A percentile compares a stretch with the other conserved stretches of the same genome.
phyloP scores from a whole-genome alignment of 1,140 invertebrate species.

The Pseudomyrmex pallidus region DNA sequence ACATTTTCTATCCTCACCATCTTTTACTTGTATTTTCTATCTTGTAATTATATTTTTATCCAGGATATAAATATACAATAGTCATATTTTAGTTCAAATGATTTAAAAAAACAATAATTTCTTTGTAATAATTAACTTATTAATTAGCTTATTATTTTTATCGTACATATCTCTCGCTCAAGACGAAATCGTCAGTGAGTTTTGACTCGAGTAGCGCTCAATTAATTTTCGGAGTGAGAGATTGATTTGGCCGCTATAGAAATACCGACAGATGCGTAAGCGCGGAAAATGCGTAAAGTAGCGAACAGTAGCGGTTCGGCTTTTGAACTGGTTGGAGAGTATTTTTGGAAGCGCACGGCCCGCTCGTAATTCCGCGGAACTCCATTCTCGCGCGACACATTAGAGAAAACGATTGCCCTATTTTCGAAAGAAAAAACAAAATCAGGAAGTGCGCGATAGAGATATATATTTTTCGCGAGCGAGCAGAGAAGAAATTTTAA shows the following conservation, averaged over 20 bases:
- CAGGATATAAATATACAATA: no score
- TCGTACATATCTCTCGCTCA: neutral
- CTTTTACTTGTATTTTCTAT: conserved; percentile 1
- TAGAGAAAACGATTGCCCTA: conserved; percentile 67
- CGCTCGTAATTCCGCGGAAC: conserved; percentile 62
- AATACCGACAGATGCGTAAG: conserved; percentile 3
- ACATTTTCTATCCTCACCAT: neutral
- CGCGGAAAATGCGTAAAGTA: conserved; percentile 50
- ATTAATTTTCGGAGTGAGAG: conserved; percentile 12
- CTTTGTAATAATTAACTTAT: no score
- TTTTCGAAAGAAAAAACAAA: conserved; percentile 58
- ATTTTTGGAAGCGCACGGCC: conserved; percentile 70
- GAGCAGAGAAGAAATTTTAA: conserved; percentile 20
- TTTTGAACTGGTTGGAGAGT: conserved; percentile 63
- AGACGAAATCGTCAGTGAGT: neutral
- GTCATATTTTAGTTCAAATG: no score
- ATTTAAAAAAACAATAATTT: no score
- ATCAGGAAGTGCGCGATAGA: neutral
- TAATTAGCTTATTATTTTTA: no score
- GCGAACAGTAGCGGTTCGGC: conserved; percentile 62
- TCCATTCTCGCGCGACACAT: conserved; percentile 48
- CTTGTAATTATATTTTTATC: no score
- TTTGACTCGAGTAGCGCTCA: no score
- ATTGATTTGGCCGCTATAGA: conserved; percentile 24
- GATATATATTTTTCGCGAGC: conserved; percentile 14